Base-by-base conservation (phyloP, 2,888 invertebrate species). In the Sarcophaga rosellei region DNA sequence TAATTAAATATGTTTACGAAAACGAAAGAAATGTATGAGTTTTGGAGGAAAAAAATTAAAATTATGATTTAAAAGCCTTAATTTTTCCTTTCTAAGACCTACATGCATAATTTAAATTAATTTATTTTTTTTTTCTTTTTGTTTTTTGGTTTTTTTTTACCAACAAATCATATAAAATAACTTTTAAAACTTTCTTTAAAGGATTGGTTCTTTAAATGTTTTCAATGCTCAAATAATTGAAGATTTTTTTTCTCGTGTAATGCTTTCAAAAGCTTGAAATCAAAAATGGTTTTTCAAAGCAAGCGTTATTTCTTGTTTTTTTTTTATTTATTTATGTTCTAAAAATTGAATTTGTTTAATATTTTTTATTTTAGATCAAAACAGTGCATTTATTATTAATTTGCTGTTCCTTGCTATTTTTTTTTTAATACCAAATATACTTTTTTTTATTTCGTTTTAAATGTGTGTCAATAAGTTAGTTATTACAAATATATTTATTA, bases 361-460 rank as follows among this genome's bases (percentile, higher is more conserved):
- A 4, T 15, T 17, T 15, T 53, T 53, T 70, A 68, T 73, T 78
- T 82, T 66, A 75, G 65, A 78, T 84, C 74, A 84, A 84, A 83
- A 85, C 70, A 68, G 85, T 82, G 81, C 82, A 74, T 72, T 84
- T 75, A 75, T 74, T 59, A 44, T n/a, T 17, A 53, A 35, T 2
- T 35, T 35, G 35, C 8, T 10, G 35, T 10, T 53, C 17, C 12
- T 53, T 53, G 17, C 53, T 53, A 17, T 15, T 62, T 62, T 81
- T 68, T 21, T 80, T 81, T 70, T 25, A 74, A 85, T 82, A 81
- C 80, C 85, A 85, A 82, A 85, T 87, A 72, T 72, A 61, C 2
- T 61, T 17, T 63, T 63, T 62, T 62, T 62, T 35, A 61, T 53
- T 53, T 65, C 23, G n/a, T 75, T 78, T 75, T 79, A 53, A 65